Base-by-base conservation (phyloP, 2,797 vertebrate species). In the Scomberomorus guttatus region DNA sequence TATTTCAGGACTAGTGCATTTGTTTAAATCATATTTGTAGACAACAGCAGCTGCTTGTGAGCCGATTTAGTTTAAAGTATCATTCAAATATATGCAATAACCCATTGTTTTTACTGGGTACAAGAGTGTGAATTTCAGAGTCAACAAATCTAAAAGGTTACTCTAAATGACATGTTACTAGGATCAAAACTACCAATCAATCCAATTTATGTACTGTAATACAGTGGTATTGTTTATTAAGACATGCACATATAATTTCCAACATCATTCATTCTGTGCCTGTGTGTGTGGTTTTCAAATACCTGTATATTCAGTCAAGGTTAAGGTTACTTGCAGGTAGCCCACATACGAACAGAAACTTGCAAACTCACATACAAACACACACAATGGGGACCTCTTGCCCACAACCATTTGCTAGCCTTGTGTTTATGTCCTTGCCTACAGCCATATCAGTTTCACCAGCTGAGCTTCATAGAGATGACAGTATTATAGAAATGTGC, bases 401-500 rank as follows among this genome's bases (percentile, higher is more conserved):
- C 59, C 56, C 56, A 56, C 46, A 24, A 67, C 57, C 56, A 73
- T 82, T 67, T 77, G 58, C 44, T 27, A 59, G 72, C 65, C 54
- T 75, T 85, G 81, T 74, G 70, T 81, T 78, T 77, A 68, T 75
- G 70, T 86, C 86, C 86, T 92, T 86, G 78, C 83, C 83, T 75
- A 48, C 39, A 79, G 85, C 76, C 17, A 75, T 75, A 84, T 77
- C 69, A 67, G 59, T 83, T 83, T 81, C 50, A 83, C 68, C 62
- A 84, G 81, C 77, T 83, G 80, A 83, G 77, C 62, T 75, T 84
- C 71, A 79, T 55, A 81, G 51, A 75, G 60, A 83, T 61, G 61
- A 72, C 57, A 75, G 62, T 63, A 67, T 65, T 85, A 84, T 58
- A 72, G 66, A 81, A 75, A 77, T 77, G 18, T 37, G 34, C 5